Base-by-base conservation (phyloP, 2,113 vertebrate genomes). In the Elephantulus edwardii region DNA sequence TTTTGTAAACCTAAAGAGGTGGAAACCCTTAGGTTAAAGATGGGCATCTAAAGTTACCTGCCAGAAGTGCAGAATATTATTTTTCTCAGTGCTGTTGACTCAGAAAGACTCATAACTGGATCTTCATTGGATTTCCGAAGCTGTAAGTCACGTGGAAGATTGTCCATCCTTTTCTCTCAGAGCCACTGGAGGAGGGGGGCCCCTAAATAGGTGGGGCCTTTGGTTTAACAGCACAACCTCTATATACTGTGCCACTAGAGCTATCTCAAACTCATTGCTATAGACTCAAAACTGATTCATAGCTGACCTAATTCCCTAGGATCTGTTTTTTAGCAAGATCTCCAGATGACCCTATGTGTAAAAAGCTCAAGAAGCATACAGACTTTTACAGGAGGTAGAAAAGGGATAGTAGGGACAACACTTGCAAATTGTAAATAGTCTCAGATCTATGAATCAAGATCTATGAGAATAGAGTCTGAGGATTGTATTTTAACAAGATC, bases 281-380 rank as follows among this genome's bases (percentile, higher is more conserved):
- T n/a, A n/a, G n/a, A n/a, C n/a, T n/a, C n/a, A n/a, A n/a, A n/a
- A n/a, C n/a, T n/a, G n/a, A n/a, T n/a, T n/a, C n/a, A n/a, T n/a
- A n/a, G n/a, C n/a, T n/a, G 58, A 82, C 74, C 30, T 64, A 13
- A 82, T 64, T 2, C n/a, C 12, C 4, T 20, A 79, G 71, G 83
- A 86, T 86, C 38, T 86, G 33, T 58, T 38, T 90, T 86, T 74
- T 76, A 42, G 66, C 22, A 82, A 74, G 83, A 68, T 76, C 17
- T 33, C 10, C 38, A 48, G 78, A 66, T 35, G 17, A 89, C 33
- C 77, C 40, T n/a, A n/a, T n/a, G n/a, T n/a, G n/a, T n/a, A n/a
- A n/a, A 50, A 50, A 10, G 16, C 52, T 89, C 38, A 28, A 54
- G 20, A 82, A 76, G n/a, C 24, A 13, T 76, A 20, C 10, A 79